Evolutionary conservation across 2,888 invertebrate genomes (phyloP).

Genomic region (Lymantria monacha): DNA sequence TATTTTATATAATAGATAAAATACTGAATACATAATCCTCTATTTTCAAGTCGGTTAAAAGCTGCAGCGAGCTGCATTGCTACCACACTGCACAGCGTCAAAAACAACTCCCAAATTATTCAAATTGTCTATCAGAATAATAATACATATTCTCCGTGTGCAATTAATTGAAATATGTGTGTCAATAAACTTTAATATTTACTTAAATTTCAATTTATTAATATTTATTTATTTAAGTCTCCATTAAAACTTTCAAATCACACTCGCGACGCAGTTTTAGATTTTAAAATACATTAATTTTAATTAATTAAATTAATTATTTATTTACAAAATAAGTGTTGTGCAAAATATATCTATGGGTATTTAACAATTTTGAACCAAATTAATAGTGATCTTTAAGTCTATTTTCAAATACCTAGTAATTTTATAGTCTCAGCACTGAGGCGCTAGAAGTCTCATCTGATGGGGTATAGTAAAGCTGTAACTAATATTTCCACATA

Average conservation of each 20-base stretch:
- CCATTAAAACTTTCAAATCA: conserved; percentile 68
- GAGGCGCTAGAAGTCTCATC: too few relatives aligned
- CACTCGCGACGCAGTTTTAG: conserved; percentile 68
- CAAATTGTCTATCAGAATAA: conserved; percentile 15
- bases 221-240: conserved; percentile 49
- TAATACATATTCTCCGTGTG: conserved; percentile 53
- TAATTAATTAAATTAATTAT: background rate
- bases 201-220: conserved; percentile 45
- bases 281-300: conserved; percentile 15
- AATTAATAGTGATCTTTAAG: too few relatives aligned
- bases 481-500: too few relatives aligned
- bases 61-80: too few relatives aligned
- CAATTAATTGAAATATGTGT: conserved; percentile 68
- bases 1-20: too few relatives aligned
- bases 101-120: background rate
- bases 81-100: background rate
- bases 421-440: too few relatives aligned
- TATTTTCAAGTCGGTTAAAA: too few relatives aligned
- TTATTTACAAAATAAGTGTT: background rate
- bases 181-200: conserved; percentile 56
- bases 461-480: too few relatives aligned
- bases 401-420: too few relatives aligned
- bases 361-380: too few relatives aligned
- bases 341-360: too few relatives aligned
- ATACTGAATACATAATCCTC: too few relatives aligned